These are phyloP conservation scores for Danio choprae DNA, from an alignment of 2,797 vertebrate species.

Conservation along the genomic window DNA sequence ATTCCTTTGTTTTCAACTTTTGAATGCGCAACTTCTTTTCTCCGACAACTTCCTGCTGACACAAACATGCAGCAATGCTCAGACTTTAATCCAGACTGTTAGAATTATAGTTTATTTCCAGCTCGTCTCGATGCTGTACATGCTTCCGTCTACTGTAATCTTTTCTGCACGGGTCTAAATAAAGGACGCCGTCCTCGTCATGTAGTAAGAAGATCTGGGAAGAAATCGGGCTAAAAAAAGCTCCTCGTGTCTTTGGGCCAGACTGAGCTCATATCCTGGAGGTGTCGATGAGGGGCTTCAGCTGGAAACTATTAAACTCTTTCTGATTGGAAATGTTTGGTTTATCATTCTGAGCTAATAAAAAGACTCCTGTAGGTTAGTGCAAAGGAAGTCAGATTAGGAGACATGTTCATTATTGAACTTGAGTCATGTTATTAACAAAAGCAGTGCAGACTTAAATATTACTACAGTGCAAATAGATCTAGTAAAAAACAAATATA, in stretches of 20 bases:
- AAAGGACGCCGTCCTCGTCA: conserved; percentile 77
- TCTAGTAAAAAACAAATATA: background rate
- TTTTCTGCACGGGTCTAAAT: conserved; percentile 76
- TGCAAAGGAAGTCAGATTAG: conserved; percentile 1
- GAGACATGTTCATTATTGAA: background rate
- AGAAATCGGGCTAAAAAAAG: conserved; percentile 76
- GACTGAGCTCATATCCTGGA: background rate
- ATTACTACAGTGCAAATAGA: background rate
- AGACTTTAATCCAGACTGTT: background rate
- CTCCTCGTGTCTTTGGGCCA: conserved; percentile 55
- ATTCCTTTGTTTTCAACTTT: background rate
- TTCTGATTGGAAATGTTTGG: background rate
- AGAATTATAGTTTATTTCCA: conserved; percentile 23
- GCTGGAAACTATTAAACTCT: conserved; percentile 6
- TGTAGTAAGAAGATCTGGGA: conserved; percentile 76
- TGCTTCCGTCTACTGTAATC: conserved; percentile 49
- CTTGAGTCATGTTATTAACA: conserved; percentile 9
- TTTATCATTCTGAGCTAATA: background rate
- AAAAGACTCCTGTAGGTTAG: conserved; percentile 12
- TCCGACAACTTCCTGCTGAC: background rate
- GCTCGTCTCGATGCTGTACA: background rate
- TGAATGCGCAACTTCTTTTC: background rate
- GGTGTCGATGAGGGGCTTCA: conserved; percentile 8
- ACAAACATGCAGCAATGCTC: background rate
- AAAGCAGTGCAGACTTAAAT: background rate